Conservation (phyloP, 2,888 invertebrate species). For the Mongoloraphidia duomilia region DNA sequence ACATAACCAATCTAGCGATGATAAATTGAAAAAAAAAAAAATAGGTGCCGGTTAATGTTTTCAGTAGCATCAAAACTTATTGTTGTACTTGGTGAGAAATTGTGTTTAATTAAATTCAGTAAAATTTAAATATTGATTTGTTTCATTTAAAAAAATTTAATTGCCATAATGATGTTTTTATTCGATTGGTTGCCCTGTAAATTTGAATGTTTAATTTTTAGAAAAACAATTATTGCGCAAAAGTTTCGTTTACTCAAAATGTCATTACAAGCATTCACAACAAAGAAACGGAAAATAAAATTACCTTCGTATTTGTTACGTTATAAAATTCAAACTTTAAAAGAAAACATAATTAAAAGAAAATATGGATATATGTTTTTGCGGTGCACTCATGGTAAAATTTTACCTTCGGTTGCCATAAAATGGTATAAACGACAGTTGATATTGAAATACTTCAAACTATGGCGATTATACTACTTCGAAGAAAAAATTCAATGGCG, state of each 20-base stretch:
- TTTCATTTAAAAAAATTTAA: too few species aligned
- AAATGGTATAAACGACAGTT: conserved; percentile 13
- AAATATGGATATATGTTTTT: conserved; percentile 21
- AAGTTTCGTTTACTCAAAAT: not conserved
- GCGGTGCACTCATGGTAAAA: conserved; percentile 18
- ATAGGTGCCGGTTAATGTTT: too few species aligned
- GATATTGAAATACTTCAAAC: conserved; percentile 14
- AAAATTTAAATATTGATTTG: too few species aligned
- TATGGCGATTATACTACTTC: conserved; percentile 18
- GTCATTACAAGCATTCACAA: not conserved
- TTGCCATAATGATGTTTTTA: too few species aligned
- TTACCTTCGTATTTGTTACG: conserved; percentile 12
- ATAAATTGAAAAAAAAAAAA: too few species aligned
- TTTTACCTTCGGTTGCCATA: conserved; percentile 18
- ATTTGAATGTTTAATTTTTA: not conserved
- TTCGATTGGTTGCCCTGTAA: too few species aligned
- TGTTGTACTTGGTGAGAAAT: too few species aligned
- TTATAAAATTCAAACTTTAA: conserved; percentile 16
- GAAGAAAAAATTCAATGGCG: conserved; percentile 20
- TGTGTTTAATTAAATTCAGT: too few species aligned
- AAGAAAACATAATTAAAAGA: conserved; percentile 16
- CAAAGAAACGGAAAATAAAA: not conserved
- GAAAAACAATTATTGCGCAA: too few species aligned
- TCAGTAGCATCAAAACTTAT: too few species aligned
- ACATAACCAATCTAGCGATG: too few species aligned